Percentiles rank a stretch among this genome's conserved stretches.
phyloP scores from a whole-genome alignment of 2,888 invertebrate genomes.

The Acrobasis repandana region DNA sequence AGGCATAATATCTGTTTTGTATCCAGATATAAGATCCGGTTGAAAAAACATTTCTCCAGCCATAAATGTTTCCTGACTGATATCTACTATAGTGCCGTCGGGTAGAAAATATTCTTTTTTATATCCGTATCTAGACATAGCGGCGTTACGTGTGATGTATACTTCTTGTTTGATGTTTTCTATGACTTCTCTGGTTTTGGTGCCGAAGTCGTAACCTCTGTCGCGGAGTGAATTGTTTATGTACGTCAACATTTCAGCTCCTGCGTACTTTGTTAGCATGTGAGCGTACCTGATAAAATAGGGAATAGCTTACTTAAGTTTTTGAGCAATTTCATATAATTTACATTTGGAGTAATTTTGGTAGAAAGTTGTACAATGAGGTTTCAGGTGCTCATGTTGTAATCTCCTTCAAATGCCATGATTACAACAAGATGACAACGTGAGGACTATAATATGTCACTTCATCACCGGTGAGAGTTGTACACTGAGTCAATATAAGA shows the following conservation, averaged over 20 bases:
- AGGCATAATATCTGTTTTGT: slow-evolving; percentile 38
- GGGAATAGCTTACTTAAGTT: not conserved
- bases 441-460: too few species aligned
- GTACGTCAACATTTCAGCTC: slow-evolving; percentile 44
- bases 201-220: slow-evolving; percentile 40
- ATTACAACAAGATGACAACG: too few species aligned
- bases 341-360: too few species aligned
- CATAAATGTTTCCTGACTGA: slow-evolving; percentile 55
- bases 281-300: slow-evolving; percentile 52
- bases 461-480: too few species aligned
- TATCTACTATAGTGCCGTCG: slow-evolving; percentile 50
- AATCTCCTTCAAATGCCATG: too few species aligned
- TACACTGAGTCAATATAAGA: too few species aligned
- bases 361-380: too few species aligned
- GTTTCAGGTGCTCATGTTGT: too few species aligned
- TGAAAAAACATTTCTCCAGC: slow-evolving; percentile 58
- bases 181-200: slow-evolving; percentile 35
- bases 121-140: slow-evolving; percentile 37
- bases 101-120: slow-evolving; percentile 44
- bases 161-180: slow-evolving; percentile 47
- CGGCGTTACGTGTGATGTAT: slow-evolving; percentile 47
- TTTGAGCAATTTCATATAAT: too few species aligned
- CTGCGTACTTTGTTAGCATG: slow-evolving; percentile 53
- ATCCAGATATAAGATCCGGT: slow-evolving; percentile 46
- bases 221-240: slow-evolving; percentile 44